Base-by-base conservation (phyloP, 2,797 vertebrate species). In the Sebastes trivittatus region DNA sequence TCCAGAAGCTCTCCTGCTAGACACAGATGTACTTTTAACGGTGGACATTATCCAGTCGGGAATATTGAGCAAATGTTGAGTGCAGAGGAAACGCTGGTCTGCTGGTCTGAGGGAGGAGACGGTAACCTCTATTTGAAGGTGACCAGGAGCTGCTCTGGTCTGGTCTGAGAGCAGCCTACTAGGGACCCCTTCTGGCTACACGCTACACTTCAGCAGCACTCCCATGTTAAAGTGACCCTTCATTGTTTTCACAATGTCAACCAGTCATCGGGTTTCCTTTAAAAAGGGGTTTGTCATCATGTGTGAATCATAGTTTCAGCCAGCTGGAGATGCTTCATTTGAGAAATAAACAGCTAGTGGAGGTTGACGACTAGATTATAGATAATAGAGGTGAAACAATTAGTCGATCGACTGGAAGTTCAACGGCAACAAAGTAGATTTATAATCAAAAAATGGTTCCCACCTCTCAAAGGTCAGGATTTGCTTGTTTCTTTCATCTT, bases 51-150 rank as follows among this genome's bases (percentile, higher is more conserved):
- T 83, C 79, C 59, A 30, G 58, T 74, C 9, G 23, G 82, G 80
- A 66, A 36, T 83, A 77, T 81, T 62, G 73, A 84, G 70, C 81
- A 73, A 65, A 75, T 16, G 85, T 72, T 82, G 80, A 88, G 85
- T 72, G 86, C 80, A 87, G 80, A 84, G 84, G 88, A 91, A 86
- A 72, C 6, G 83, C 82, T 85, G 11, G 52, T 88, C 38, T 73
- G 83, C 82, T 85, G 11, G 52, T 88, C 38, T 73, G 73, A 84
- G 85, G 89, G 85, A 92, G 91, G 90, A 91, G 90, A 90, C 59
- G 29, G 80, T 94, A 90, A 94, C 93, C 94, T 95, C 89, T 90
- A 80, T 89, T 86, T 94, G 91, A 95, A 95, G 94, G 95, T 95
- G 94, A 95, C 89, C 93, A 91, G 82, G 54, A 75, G 78, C 77